Conservation (phyloP, 2,888 invertebrate genomes). For the Sesia bembeciformis region DNA sequence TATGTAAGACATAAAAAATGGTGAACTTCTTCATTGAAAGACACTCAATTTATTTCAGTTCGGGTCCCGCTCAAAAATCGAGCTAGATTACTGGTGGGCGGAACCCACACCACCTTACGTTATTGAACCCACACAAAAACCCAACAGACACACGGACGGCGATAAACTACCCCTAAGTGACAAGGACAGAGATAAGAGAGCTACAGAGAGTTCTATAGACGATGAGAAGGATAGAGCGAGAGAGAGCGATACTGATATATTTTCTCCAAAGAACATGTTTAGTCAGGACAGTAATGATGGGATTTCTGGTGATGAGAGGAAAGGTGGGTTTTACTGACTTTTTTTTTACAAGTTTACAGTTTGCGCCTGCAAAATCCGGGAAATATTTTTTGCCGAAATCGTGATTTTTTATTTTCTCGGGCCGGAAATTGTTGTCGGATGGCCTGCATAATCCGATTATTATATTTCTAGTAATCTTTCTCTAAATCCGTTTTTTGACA, state of each 20-base stretch:
- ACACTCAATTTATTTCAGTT: conserved; percentile 60
- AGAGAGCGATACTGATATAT: conserved; percentile 47
- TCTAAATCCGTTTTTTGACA: too few species aligned
- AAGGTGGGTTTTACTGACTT: conserved; percentile 26
- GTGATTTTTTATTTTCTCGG: too few species aligned
- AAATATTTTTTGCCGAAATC: too few species aligned
- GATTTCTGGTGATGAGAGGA: conserved; percentile 59
- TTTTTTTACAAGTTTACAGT: background rate
- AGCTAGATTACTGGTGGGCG: conserved; percentile 88
- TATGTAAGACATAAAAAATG: too few species aligned
- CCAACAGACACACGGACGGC: conserved; percentile 15
- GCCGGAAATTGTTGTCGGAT: too few species aligned
- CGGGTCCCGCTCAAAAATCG: conserved; percentile 82
- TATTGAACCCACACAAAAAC: conserved; percentile 16
- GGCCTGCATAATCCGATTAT: too few species aligned
- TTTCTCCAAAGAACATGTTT: conserved; percentile 54
- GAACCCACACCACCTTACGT: conserved; percentile 59
- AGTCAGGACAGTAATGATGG: conserved; percentile 66
- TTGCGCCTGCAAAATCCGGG: too few species aligned
- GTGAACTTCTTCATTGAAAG: too few species aligned
- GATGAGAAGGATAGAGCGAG: conserved; percentile 36
- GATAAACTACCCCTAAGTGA: conserved; percentile 16
- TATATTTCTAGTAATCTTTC: too few species aligned
- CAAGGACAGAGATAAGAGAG: conserved; percentile 17
- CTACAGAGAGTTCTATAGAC: conserved; percentile 34